phyloP scores from a whole-genome alignment of 2,113 vertebrate species.

The Petaurus breviceps region DNA sequence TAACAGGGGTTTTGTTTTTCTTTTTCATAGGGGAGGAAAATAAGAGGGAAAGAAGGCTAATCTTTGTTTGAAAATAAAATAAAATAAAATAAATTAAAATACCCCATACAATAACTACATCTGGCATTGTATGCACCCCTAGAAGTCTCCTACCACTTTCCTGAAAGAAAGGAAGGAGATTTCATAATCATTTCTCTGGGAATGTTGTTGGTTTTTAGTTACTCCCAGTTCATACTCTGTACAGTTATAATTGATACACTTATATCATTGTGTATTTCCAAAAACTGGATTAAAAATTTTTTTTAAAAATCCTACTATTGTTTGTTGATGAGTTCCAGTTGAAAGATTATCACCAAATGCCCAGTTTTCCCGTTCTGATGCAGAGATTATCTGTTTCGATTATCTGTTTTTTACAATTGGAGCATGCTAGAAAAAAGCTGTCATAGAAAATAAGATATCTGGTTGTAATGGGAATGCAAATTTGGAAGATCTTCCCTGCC shows the following conservation, averaged over 20 bases:
- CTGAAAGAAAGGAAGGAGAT: not conserved
- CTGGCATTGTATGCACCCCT: not conserved
- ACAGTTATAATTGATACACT: not conserved
- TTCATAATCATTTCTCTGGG: not conserved
- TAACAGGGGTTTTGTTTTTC: not conserved
- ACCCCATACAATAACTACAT: not conserved
- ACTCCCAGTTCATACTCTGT: not conserved
- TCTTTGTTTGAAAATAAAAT: not conserved
- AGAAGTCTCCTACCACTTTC: not conserved
- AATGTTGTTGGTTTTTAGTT: not conserved
- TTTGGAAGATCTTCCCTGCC: no score
- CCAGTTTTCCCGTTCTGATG: not conserved
- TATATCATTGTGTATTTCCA: not conserved
- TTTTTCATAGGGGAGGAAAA: not conserved
- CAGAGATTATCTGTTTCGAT: not conserved
- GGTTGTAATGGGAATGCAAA: no score
- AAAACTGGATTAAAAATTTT: not conserved
- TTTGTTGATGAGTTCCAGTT: not conserved
- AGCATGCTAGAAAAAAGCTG: not conserved
- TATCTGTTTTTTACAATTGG: not conserved
- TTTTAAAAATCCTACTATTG: not conserved
- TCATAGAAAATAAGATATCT: not conserved
- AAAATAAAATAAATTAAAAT: not conserved
- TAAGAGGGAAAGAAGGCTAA: not conserved
- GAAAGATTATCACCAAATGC: not conserved